Conservation (phyloP, 2,113 vertebrate species). For the Apodemus speciosus region DNA sequence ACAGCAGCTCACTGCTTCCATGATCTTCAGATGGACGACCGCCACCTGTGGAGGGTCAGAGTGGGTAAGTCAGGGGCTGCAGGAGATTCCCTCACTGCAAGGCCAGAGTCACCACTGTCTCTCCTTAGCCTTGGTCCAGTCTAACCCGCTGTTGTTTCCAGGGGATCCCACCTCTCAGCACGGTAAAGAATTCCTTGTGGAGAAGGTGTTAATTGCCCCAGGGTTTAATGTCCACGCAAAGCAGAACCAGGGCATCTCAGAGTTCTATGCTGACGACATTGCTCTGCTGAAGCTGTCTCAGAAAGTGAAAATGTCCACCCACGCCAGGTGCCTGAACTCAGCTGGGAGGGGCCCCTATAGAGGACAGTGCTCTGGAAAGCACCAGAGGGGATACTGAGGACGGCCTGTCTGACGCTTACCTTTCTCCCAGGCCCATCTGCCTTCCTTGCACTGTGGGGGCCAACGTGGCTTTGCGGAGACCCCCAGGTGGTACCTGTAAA, state of each 20-base stretch:
- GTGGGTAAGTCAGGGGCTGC: slow-evolving; percentile 74
- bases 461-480: slow-evolving; percentile 76
- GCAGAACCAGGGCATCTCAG: slow-evolving; percentile 80
- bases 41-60: slow-evolving; percentile 64
- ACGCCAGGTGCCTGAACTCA: slow-evolving; percentile 83
- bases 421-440: slow-evolving; percentile 79
- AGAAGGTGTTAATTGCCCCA: slow-evolving; percentile 76
- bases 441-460: slow-evolving; percentile 80
- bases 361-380: neutral
- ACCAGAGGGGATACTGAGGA: neutral
- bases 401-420: neutral
- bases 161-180: slow-evolving; percentile 60
- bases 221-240: slow-evolving; percentile 82
- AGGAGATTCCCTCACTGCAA: neutral
- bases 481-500: slow-evolving; percentile 66
- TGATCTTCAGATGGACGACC: neutral
- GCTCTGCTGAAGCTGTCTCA: slow-evolving; percentile 84
- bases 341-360: neutral
- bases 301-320: slow-evolving; percentile 83
- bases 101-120: neutral
- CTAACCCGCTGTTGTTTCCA: neutral
- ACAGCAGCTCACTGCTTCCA: slow-evolving; percentile 91
- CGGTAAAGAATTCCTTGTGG: slow-evolving; percentile 66
- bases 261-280: slow-evolving; percentile 91
- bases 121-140: neutral